These are phyloP conservation scores for Emydocephalus ijimae DNA, from an alignment of 2,113 vertebrate genomes.

Conservation along the genomic window DNA sequence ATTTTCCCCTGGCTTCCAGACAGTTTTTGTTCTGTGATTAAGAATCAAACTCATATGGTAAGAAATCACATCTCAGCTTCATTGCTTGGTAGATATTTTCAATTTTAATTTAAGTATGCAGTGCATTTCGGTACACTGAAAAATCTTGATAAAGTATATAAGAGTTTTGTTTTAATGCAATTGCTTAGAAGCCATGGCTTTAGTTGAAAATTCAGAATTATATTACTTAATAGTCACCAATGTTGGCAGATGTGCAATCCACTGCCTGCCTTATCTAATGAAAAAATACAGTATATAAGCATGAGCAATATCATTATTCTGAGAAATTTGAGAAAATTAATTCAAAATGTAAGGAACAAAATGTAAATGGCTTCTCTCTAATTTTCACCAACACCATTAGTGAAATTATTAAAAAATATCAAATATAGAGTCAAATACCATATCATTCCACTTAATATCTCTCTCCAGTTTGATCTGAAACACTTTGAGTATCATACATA, in stretches of 20 bases:
- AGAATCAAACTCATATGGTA: background rate
- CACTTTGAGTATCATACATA: background rate
- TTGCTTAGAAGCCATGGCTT: background rate
- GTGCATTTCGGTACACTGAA: background rate
- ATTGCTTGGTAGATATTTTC: background rate
- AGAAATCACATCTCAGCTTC: background rate
- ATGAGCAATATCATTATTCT: background rate
- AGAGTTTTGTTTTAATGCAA: background rate
- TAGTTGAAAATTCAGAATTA: background rate
- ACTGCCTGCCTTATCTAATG: background rate
- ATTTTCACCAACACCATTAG: background rate
- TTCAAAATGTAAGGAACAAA: too few relatives aligned
- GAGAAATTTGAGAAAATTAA: background rate
- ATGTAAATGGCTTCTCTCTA: background rate
- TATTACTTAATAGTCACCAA: background rate
- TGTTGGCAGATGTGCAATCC: background rate
- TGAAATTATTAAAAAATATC: background rate
- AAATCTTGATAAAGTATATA: background rate
- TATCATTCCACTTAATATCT: background rate
- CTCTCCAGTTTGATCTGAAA: background rate
- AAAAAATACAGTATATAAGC: background rate
- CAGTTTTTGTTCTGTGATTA: slow-evolving; percentile 3
- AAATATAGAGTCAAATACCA: background rate
- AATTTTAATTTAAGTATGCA: background rate
- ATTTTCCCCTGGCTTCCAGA: background rate